phyloP scores from a whole-genome alignment of 2,797 vertebrate genomes.

The Poeciliopsis gracilis region DNA sequence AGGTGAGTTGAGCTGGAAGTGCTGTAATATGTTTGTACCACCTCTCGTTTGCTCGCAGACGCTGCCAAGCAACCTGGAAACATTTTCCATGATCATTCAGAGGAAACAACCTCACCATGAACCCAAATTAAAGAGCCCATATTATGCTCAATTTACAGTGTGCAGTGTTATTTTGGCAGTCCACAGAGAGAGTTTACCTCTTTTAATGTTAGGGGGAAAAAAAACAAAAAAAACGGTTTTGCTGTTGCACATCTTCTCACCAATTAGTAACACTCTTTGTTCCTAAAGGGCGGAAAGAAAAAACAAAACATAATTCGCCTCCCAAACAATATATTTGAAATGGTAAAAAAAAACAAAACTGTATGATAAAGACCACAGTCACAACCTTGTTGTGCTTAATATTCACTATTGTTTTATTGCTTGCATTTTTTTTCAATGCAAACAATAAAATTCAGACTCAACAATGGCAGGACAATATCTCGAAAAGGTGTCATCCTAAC shows the following conservation, averaged over 20 bases:
- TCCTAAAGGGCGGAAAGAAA: background rate
- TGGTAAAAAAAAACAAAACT: background rate
- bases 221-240: background rate
- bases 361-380: background rate
- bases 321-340: background rate
- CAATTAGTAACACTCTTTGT: background rate
- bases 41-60: slow-evolving; percentile 54
- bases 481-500: background rate
- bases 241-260: background rate
- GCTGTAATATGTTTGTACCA: slow-evolving; percentile 72
- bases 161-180: slow-evolving; percentile 2
- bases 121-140: slow-evolving; percentile 22
- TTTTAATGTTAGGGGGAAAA: background rate
- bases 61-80: slow-evolving; percentile 65
- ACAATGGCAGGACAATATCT: background rate
- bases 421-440: background rate
- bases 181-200: background rate
- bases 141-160: background rate
- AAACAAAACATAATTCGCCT: background rate
- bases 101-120: slow-evolving; percentile 34
- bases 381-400: background rate
- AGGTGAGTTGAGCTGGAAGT: slow-evolving; percentile 62
- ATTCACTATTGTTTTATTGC: too few relatives aligned
- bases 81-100: slow-evolving; percentile 50
- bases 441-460: background rate